Conservation (phyloP, 2,113 vertebrate species). For the Nyctibius bracteatus region DNA sequence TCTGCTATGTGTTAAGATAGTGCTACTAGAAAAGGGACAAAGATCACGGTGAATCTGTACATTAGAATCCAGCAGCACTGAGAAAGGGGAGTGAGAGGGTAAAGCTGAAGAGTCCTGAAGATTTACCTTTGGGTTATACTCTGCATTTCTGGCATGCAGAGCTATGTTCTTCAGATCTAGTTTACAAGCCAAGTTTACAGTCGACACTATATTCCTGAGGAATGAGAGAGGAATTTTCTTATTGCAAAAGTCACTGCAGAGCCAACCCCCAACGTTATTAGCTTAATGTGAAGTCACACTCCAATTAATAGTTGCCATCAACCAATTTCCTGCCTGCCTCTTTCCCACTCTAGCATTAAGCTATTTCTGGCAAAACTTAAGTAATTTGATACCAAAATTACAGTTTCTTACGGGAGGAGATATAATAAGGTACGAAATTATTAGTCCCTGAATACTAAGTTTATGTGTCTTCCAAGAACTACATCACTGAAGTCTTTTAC, state of each 20-base stretch:
- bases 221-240: background rate
- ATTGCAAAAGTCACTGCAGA: background rate
- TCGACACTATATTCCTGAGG: conserved; percentile 93
- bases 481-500: background rate
- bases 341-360: background rate
- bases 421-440: background rate
- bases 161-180: conserved; percentile 96
- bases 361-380: background rate
- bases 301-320: background rate
- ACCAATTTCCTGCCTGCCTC: background rate
- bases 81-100: background rate
- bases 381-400: background rate
- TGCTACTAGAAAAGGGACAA: background rate
- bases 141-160: conserved; percentile 93
- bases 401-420: background rate
- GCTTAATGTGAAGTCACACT: background rate
- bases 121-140: conserved; percentile 96
- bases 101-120: background rate
- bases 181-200: conserved; percentile 91
- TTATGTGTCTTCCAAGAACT: background rate
- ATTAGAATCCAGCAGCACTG: background rate
- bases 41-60: background rate
- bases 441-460: background rate
- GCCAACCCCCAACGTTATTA: background rate
- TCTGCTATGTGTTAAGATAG: background rate